Conservation (phyloP, 2,797 vertebrate genomes). For the Cephalopachus bancanus region DNA sequence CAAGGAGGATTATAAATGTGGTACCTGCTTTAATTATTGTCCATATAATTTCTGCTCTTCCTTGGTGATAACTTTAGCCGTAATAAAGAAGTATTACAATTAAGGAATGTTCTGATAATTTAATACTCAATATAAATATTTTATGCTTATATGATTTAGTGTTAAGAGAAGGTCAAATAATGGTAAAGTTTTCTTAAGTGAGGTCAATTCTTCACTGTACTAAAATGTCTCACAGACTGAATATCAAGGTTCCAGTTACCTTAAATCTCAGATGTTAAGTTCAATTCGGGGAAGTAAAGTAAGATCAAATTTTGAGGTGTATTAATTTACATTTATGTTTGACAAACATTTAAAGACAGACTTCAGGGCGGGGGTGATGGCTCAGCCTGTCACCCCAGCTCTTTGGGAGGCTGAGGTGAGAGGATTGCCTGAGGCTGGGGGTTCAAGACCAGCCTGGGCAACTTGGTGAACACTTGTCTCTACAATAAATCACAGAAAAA, state of each 20-base stretch:
- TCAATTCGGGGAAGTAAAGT: neutral
- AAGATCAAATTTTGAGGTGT: neutral
- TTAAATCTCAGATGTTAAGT: neutral
- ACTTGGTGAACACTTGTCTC: no score
- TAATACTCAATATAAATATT: constrained; percentile 13
- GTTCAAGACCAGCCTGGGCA: no score
- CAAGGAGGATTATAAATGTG: neutral
- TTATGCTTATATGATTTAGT: neutral
- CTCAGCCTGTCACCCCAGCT: no score
- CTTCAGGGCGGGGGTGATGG: neutral
- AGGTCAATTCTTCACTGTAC: neutral
- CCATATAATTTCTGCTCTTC: neutral
- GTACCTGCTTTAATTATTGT: neutral
- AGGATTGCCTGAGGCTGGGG: no score
- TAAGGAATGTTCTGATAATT: neutral
- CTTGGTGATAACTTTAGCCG: neutral
- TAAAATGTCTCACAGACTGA: neutral
- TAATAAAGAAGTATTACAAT: neutral
- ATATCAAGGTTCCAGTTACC: neutral
- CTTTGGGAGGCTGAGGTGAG: no score
- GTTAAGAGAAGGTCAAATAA: neutral
- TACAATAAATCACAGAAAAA: no score
- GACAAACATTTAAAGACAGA: neutral
- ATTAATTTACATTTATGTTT: neutral
- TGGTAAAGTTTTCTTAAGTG: neutral